These are phyloP conservation scores for Urocynchramus pylzowi DNA, from an alignment of 2,113 vertebrate species.

Conservation along the genomic window DNA sequence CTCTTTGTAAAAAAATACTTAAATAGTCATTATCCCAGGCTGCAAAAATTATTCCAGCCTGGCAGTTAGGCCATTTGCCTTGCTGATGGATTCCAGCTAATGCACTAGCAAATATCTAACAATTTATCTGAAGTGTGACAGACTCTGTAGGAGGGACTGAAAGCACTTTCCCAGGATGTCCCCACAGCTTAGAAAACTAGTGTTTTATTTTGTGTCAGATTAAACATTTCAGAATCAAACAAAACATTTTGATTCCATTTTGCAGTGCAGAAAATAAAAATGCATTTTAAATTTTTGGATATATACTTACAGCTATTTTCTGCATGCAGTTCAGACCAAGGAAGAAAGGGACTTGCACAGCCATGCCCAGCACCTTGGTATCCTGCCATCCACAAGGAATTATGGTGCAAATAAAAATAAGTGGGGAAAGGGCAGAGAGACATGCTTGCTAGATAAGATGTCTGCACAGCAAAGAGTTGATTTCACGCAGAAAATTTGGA, in stretches of 20 bases:
- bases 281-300: not conserved
- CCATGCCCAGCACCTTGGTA: not conserved
- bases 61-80: not conserved
- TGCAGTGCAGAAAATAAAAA: not conserved
- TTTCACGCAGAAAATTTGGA: not conserved
- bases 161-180: not conserved
- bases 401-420: not conserved
- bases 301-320: not conserved
- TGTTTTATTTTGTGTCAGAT: not conserved
- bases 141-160: not conserved
- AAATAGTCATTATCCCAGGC: not conserved
- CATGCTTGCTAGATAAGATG: not conserved
- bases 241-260: not conserved
- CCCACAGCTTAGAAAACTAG: not conserved
- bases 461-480: not conserved
- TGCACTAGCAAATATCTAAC: not conserved
- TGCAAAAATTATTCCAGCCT: not conserved
- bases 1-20: not conserved
- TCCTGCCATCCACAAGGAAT: not conserved
- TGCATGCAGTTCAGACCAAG: not conserved
- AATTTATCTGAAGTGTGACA: not conserved
- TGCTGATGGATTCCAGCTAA: not conserved
- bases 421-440: not conserved
- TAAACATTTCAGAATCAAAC: not conserved
- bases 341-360: not conserved